Conservation (phyloP, 2,888 invertebrate species). For the Idaea straminata region DNA sequence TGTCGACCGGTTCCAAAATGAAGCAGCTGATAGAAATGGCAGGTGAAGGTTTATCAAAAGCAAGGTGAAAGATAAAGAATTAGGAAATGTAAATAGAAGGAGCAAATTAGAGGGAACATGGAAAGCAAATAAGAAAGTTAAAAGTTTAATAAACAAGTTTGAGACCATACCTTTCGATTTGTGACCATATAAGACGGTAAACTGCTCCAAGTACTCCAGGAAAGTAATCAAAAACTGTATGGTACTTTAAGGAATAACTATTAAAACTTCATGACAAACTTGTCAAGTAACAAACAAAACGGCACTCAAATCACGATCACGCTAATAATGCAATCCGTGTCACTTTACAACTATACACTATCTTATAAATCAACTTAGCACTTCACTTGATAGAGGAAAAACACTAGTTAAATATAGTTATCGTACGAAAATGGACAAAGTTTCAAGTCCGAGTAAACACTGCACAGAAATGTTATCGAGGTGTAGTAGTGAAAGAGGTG, state of each 20-base stretch:
- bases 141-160: neutral
- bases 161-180: constrained; percentile 39
- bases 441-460: constrained; percentile 53
- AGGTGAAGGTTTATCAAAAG: constrained; percentile 41
- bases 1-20: constrained; percentile 28
- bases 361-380: constrained; percentile 52
- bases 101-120: constrained; percentile 5
- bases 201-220: constrained; percentile 28
- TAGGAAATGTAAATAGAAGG: constrained; percentile 20
- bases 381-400: constrained; percentile 54
- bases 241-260: constrained; percentile 46
- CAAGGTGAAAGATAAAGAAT: constrained; percentile 27
- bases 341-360: constrained; percentile 53
- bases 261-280: constrained; percentile 41
- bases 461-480: constrained; percentile 60
- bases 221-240: constrained; percentile 39
- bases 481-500: constrained; percentile 53
- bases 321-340: constrained; percentile 36
- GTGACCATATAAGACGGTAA: constrained; percentile 39
- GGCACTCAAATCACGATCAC: constrained; percentile 50
- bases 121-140: constrained; percentile 6
- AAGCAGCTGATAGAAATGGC: constrained; percentile 37
- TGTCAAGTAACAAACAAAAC: constrained; percentile 47
- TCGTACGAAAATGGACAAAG: constrained; percentile 20
- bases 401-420: constrained; percentile 23